phyloP scores from a whole-genome alignment of 2,113 vertebrate species.

The Vidua macroura region DNA sequence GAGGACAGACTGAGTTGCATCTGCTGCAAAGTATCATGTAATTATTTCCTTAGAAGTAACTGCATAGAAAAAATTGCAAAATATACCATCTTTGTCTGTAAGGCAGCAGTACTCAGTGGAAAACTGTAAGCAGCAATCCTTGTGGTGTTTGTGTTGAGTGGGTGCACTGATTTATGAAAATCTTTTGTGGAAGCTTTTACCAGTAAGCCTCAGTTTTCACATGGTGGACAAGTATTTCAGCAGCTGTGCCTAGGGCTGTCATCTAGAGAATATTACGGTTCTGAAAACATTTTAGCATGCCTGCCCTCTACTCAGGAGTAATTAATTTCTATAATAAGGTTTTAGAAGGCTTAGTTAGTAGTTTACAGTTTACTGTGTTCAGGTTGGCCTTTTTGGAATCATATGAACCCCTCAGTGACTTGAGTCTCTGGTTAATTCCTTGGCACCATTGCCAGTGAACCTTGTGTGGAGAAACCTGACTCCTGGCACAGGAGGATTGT shows the following conservation, averaged over 20 bases:
- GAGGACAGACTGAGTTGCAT: background rate
- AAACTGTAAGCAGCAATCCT: background rate
- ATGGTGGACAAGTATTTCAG: background rate
- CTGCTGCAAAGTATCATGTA: background rate
- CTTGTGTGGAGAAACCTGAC: constrained; percentile 14
- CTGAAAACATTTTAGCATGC: background rate
- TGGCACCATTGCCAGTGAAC: background rate
- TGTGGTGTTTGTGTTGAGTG: background rate
- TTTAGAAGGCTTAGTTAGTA: constrained; percentile 11
- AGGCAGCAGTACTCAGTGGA: background rate
- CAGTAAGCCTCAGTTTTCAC: background rate
- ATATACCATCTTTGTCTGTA: background rate
- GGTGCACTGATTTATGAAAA: background rate
- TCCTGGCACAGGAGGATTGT: background rate
- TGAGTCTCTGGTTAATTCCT: constrained; percentile 33
- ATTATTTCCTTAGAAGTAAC: background rate
- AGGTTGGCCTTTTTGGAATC: background rate
- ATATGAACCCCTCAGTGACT: background rate
- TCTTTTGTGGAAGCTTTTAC: background rate
- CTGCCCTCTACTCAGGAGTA: background rate
- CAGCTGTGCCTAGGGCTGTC: background rate
- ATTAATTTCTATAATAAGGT: constrained; percentile 12
- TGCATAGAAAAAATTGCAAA: background rate
- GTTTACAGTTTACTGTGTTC: constrained; percentile 5
- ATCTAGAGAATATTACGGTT: background rate